Conservation (phyloP, 1,140 invertebrate species). For the Zelostemma sp. region DNA sequence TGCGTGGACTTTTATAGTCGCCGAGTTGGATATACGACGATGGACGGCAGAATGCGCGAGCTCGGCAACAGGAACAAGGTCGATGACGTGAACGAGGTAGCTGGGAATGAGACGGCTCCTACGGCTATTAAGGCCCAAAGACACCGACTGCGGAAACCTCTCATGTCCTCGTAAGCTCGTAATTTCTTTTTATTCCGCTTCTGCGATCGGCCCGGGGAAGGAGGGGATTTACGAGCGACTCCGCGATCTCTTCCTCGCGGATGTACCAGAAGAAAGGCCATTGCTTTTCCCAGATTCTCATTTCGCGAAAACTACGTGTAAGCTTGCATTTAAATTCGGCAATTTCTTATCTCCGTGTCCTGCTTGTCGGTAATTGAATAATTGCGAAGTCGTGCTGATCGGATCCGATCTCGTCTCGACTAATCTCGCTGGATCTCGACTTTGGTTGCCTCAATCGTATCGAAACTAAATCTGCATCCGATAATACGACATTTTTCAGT, state of each 20-base stretch:
- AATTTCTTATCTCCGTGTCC: background rate
- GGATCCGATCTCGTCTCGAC: conserved; percentile 7
- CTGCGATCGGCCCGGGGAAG: background rate
- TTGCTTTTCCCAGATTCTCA: conserved; percentile 3
- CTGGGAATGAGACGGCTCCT: conserved; percentile 10
- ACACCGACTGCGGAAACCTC: conserved; percentile 19
- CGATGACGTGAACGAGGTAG: conserved; percentile 25
- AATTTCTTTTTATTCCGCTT: conserved; percentile 9
- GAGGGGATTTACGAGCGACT: background rate
- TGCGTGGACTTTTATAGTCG: conserved; percentile 14
- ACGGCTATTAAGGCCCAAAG: conserved; percentile 31
- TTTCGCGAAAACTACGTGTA: background rate
- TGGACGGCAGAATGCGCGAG: conserved; percentile 17
- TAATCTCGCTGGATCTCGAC: background rate
- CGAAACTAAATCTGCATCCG: background rate
- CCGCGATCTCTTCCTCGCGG: background rate
- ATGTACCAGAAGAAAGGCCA: background rate
- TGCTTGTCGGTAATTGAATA: conserved; percentile 1
- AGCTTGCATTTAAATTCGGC: background rate
- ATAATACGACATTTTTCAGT: background rate
- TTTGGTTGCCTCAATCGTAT: background rate
- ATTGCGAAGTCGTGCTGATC: conserved; percentile 10
- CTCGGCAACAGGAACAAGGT: conserved; percentile 24
- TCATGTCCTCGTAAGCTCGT: background rate
- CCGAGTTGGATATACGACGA: conserved; percentile 28